Conservation (phyloP, 2,797 vertebrate species). For the Chelidonichthys spinosus region DNA sequence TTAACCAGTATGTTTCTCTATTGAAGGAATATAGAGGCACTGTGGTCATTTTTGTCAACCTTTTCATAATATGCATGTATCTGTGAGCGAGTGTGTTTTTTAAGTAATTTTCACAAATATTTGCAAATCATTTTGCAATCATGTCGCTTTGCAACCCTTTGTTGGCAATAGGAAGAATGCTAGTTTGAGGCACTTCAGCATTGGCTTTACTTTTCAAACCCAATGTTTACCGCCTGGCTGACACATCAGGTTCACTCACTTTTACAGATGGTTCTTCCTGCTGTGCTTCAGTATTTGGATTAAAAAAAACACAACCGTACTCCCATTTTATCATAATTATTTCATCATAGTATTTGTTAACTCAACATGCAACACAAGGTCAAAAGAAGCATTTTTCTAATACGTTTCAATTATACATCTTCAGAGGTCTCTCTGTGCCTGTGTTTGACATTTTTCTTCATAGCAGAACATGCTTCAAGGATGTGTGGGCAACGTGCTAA, state of each 20-base stretch:
- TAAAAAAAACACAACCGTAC: neutral
- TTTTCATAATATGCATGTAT: neutral
- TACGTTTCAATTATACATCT: conserved; percentile 68
- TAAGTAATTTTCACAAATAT: neutral
- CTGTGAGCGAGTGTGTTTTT: neutral
- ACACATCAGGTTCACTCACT: conserved; percentile 15
- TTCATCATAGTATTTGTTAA: conserved; percentile 42
- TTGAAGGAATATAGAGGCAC: neutral
- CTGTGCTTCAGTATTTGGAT: conserved; percentile 14
- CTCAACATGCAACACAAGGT: conserved; percentile 42
- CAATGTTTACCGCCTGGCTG: neutral
- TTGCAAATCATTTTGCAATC: neutral
- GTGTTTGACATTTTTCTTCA: conserved; percentile 70
- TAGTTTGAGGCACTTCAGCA: too few species aligned
- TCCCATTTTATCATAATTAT: conserved; percentile 44
- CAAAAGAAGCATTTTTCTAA: conserved; percentile 43
- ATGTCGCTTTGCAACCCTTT: too few species aligned
- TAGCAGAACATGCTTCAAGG: conserved; percentile 64
- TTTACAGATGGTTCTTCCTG: conserved; percentile 22
- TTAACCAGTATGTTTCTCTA: neutral
- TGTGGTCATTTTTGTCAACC: neutral
- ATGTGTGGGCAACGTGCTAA: conserved; percentile 69
- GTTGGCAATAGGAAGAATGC: too few species aligned
- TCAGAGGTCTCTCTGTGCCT: conserved; percentile 41
- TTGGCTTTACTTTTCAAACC: too few species aligned